A percentile compares a stretch with the other conserved stretches of the same genome.
Evolutionary conservation across 2,113 vertebrate species (phyloP).

Genomic region (Delphinapterus leucas): DNA sequence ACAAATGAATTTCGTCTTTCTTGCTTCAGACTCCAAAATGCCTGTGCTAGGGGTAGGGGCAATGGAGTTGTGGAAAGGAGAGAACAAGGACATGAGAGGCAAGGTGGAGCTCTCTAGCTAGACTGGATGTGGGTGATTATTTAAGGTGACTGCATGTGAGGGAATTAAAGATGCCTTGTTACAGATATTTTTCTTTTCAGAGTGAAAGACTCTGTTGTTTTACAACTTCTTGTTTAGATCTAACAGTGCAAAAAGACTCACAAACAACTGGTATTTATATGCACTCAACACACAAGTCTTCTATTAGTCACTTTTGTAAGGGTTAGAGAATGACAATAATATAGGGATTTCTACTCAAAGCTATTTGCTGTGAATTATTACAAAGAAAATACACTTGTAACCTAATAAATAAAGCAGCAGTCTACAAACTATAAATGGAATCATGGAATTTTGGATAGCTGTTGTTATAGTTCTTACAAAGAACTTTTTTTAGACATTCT

Average conservation of each 20-base stretch:
- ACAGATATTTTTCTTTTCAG: not conserved
- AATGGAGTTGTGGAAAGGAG: not conserved
- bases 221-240: conserved; percentile 13
- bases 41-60: not conserved
- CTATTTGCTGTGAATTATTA: conserved; percentile 23
- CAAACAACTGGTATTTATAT: not conserved
- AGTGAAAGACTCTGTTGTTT: conserved; percentile 23
- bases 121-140: not conserved
- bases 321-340: not conserved
- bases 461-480: not conserved
- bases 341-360: not conserved
- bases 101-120: not conserved
- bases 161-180: not conserved
- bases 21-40: not conserved
- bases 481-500: not conserved
- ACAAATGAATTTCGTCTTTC: conserved; percentile 27
- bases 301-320: not conserved
- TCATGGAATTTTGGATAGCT: not conserved
- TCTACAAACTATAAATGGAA: not conserved
- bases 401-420: not conserved
- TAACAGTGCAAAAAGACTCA: conserved; percentile 1
- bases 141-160: not conserved
- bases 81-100: not conserved
- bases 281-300: not conserved
- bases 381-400: not conserved